Base-by-base conservation (phyloP, 2,888 invertebrate genomes). In the Mythimna lalbum region DNA sequence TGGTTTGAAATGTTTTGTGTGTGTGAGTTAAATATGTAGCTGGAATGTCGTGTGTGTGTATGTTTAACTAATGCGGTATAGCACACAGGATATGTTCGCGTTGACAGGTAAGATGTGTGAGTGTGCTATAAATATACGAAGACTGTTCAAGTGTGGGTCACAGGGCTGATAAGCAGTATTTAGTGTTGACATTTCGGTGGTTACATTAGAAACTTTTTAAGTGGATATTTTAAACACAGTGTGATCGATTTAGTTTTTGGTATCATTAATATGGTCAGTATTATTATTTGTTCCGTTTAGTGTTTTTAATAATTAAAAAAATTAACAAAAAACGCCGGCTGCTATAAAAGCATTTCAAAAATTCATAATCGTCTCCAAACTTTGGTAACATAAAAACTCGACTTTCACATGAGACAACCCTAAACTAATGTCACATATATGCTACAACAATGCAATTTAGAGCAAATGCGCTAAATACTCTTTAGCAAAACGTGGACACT, bases 31-130 rank as follows among this genome's bases (percentile, higher is more conserved):
- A 64, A 72, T 66, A 59, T 49, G 59, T 76, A 17, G 31, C 52
- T n/a, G 47, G 47, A n/a, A 49, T n/a, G 47, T n/a, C n/a, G 55
- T 68, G 36, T 50, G 19, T 59, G 47, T 61, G 27, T 61, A 55
- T 78, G 85, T 87, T 84, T 86, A 81, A 85, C 87, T 87, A 87
- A 88, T 87, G 82, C 69, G 75, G 73, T 81, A 73, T 79, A 82
- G 71, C 73, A 69, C 76, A 81, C 85, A 81, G 86, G 85, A 86
- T 86, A 82, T 82, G 82, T 83, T 75, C 71, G 83, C 85, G 88
- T 82, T 87, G 89, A 89, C 88, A 89, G 87, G 87, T 88, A 82
- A 78, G 80, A 74, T 86, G 69, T 64, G 64, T 85, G 86, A 85
- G 87, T 85, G 86, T 86, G 85, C 77, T 66, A 63, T 84, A 71